Base-by-base conservation (phyloP, 1,140 invertebrate species). In the Bombus haemorrhoidalis region DNA sequence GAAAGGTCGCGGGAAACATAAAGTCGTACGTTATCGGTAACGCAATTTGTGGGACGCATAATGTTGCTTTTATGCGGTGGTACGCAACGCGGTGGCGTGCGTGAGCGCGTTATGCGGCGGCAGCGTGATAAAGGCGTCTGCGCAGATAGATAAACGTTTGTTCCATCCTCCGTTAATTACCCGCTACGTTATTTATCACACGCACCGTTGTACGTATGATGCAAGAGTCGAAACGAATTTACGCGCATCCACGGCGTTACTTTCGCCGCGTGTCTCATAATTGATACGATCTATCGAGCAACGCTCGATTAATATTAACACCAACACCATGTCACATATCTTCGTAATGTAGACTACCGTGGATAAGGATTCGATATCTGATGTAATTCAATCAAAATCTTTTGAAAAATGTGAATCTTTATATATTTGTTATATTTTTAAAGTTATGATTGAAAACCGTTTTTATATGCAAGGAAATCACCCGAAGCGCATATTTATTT, bases 81-180 rank as follows among this genome's bases (percentile, higher is more conserved):
- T 71, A 22, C 69, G 69, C 76, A 32, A 22, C 22, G 37, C 34
- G 59, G 12, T 34, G 37, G 73, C 37, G 25, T 59, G 66, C 47
- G 75, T 59, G 76, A 66, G 39, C 72, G 69, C 68, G 75, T 77
- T 71, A 57, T 75, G 79, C 66, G 68, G 41, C n/a, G n/a, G 64
- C 39, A 34, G 32, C 69, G 83, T 83, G 89, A 90, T 90, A 90
- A 90, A 90, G 89, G 89, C 89, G 89, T 90, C 89, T 88, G 88
- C 76, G 76, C 71, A 90, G 88, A 83, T 71, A 90, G 86, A 90
- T 90, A 90, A 90, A 90, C 89, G 89, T 90, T 90, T 79, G 83
- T 82, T 71, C 84, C 72, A 81, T 86, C 86, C 88, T 91, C 85
- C 89, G 91, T 90, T 91, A 92, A 92, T 92, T 91, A 92, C 85